Percentiles rank a stretch among this genome's conserved stretches.
Evolutionary conservation across 2,113 vertebrate genomes (phyloP).

Genomic region (Lasiurus borealis): DNA sequence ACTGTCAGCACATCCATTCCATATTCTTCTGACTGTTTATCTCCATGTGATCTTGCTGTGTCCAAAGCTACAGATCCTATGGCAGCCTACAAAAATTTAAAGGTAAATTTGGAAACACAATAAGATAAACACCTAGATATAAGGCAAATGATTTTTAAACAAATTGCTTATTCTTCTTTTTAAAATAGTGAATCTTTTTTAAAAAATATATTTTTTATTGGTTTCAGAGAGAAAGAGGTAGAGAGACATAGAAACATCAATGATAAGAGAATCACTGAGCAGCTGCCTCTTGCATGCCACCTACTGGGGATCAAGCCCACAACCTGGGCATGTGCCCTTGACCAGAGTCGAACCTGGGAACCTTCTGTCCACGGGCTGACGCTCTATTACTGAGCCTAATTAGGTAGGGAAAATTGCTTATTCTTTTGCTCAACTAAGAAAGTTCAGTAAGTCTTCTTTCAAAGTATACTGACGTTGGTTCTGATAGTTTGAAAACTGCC

Average conservation of each 20-base stretch:
- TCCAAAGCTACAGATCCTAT: slow-evolving; percentile 96
- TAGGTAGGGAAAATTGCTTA: not conserved
- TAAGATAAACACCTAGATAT: not conserved
- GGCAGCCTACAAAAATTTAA: slow-evolving; percentile 90
- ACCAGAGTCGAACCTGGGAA: too few relatives aligned
- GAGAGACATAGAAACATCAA: too few relatives aligned
- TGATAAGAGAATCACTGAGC: too few relatives aligned
- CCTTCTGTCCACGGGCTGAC: too few relatives aligned
- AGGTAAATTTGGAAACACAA: not conserved
- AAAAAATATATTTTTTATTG: too few relatives aligned
- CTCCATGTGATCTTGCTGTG: slow-evolving; percentile 84
- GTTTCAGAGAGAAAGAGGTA: too few relatives aligned
- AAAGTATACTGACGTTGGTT: not conserved
- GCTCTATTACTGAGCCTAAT: too few relatives aligned
- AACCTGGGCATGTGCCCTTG: too few relatives aligned
- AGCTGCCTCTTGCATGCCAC: too few relatives aligned
- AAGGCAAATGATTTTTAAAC: slow-evolving; percentile 16
- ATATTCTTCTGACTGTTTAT: slow-evolving; percentile 88
- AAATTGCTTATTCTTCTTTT: slow-evolving; percentile 9
- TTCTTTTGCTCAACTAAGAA: slow-evolving; percentile 38
- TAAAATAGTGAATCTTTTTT: too few relatives aligned
- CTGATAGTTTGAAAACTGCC: not conserved
- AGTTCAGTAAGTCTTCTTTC: slow-evolving; percentile 34
- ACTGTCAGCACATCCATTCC: slow-evolving; percentile 94
- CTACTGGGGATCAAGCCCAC: too few relatives aligned